Conservation (phyloP, 2,888 invertebrate genomes). For the Pristionchus japonicus region DNA sequence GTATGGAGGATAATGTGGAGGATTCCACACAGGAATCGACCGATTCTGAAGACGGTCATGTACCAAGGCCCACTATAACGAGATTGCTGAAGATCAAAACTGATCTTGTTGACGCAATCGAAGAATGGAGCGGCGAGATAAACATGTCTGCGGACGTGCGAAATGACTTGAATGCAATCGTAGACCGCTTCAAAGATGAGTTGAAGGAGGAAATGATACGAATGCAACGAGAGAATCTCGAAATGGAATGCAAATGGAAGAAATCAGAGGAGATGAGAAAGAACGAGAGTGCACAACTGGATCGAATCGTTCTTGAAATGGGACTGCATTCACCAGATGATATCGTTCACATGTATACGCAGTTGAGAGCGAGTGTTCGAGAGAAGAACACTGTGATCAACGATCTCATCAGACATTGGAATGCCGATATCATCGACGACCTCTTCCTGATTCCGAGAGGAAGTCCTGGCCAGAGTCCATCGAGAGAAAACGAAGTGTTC, state of each 20-base stretch:
- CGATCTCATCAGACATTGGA: neutral
- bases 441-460: neutral
- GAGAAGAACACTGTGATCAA: neutral
- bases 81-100: neutral
- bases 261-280: neutral
- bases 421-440: neutral
- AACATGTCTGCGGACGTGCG: neutral
- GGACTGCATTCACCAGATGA: neutral
- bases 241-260: neutral
- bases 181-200: neutral
- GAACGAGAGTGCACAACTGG: neutral
- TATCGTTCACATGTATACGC: neutral
- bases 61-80: neutral
- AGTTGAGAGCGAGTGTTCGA: neutral
- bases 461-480: no score
- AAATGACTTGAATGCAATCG: neutral
- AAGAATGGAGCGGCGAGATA: neutral
- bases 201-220: neutral
- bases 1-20: neutral
- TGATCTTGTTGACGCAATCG: neutral
- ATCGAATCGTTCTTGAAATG: neutral
- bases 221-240: neutral
- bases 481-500: neutral
- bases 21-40: neutral
- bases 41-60: neutral